A percentile compares a stretch with the other conserved stretches of the same genome.
These are phyloP conservation scores for Coreoperca whiteheadi DNA, from an alignment of 2,113 vertebrate genomes.

Conservation along the genomic window DNA sequence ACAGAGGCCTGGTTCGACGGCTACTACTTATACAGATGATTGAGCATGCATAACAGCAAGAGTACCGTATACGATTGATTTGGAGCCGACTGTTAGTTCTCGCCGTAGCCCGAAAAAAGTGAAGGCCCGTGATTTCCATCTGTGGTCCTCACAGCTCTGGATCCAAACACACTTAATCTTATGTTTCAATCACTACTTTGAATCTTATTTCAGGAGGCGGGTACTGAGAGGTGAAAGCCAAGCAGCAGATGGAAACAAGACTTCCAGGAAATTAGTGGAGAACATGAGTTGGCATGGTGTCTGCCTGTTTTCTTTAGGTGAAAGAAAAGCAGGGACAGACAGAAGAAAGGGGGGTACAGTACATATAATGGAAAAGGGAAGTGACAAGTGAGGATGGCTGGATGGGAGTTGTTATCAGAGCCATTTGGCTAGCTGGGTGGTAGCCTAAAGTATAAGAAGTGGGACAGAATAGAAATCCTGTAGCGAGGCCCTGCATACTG, in stretches of 20 bases:
- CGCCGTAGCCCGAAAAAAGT: constrained; percentile 17
- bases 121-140: constrained; percentile 37
- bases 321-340: constrained; percentile 13
- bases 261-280: constrained; percentile 60
- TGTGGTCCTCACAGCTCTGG: constrained; percentile 26
- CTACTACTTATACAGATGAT: constrained; percentile 39
- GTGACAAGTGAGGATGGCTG: constrained; percentile 32
- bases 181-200: constrained; percentile 42
- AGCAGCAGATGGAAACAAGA: constrained; percentile 65
- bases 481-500: constrained; percentile 69
- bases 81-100: constrained; percentile 41
- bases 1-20: not conserved
- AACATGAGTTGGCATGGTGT: constrained; percentile 42
- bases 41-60: constrained; percentile 29
- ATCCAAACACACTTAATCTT: constrained; percentile 57
- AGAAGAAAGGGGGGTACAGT: constrained; percentile 20
- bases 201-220: constrained; percentile 22
- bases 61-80: constrained; percentile 30
- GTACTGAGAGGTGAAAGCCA: constrained; percentile 37
- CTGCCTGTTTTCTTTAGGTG: constrained; percentile 34
- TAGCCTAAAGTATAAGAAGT: constrained; percentile 22
- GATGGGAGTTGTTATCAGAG: constrained; percentile 38
- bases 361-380: constrained; percentile 40
- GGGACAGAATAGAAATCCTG: constrained; percentile 49
- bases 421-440: constrained; percentile 60